A percentile compares a stretch with the other conserved stretches of the same genome.
Evolutionary conservation across 1,140 invertebrate genomes (phyloP).

Genomic region (Archivesica marissinica): DNA sequence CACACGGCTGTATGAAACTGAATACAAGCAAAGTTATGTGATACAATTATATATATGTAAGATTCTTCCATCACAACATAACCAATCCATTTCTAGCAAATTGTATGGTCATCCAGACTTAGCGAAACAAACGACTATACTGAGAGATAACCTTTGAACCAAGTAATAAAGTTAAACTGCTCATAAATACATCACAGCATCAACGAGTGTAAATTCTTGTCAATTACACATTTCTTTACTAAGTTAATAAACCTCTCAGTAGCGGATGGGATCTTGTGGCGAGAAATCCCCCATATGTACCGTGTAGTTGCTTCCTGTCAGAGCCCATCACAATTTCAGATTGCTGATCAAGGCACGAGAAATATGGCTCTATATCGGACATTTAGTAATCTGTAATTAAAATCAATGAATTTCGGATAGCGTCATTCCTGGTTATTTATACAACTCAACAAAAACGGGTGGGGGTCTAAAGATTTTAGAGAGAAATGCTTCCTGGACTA

Average conservation of each 20-base stretch:
- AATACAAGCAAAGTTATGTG: too few species aligned
- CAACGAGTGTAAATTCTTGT: slow-evolving; percentile 37
- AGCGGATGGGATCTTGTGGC: not conserved
- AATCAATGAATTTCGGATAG: slow-evolving; percentile 61
- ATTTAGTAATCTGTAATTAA: slow-evolving; percentile 63
- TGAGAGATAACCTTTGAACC: slow-evolving; percentile 51
- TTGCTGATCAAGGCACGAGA: slow-evolving; percentile 52
- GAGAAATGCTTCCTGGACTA: slow-evolving; percentile 13
- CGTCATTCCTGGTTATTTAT: slow-evolving; percentile 51
- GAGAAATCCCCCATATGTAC: slow-evolving; percentile 48
- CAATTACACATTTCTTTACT: slow-evolving; percentile 47
- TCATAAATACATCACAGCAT: slow-evolving; percentile 45
- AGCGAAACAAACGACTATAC: too few species aligned
- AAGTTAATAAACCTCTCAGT: slow-evolving; percentile 49
- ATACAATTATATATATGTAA: too few species aligned
- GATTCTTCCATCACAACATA: too few species aligned
- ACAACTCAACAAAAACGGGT: slow-evolving; percentile 17
- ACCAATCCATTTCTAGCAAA: too few species aligned
- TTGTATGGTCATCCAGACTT: too few species aligned
- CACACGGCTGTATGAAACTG: too few species aligned
- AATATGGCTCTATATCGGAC: slow-evolving; percentile 29
- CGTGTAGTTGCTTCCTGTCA: slow-evolving; percentile 38
- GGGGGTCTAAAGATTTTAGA: not conserved
- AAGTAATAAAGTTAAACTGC: slow-evolving; percentile 37
- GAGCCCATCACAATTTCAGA: not conserved